These are phyloP conservation scores for Holocentrus rufus DNA, from an alignment of 2,797 vertebrate species.

Conservation along the genomic window DNA sequence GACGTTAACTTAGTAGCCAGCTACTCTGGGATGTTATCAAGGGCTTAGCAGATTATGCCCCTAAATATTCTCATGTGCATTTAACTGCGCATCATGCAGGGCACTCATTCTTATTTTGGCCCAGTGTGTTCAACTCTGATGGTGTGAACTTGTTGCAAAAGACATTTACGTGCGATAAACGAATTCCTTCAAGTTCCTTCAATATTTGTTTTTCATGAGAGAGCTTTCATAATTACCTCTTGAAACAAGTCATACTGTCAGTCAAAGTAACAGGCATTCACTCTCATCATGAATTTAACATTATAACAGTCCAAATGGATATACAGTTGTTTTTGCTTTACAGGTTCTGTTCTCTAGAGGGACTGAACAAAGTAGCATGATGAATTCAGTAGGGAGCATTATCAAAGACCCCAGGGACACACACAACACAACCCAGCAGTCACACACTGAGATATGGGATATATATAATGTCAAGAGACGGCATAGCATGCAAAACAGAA, in stretches of 20 bases:
- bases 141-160: constrained; percentile 20
- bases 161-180: too few species aligned
- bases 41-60: constrained; percentile 70
- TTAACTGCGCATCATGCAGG: constrained; percentile 47
- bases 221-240: constrained; percentile 9
- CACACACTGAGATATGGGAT: too few species aligned
- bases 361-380: too few species aligned
- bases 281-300: too few species aligned
- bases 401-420: too few species aligned
- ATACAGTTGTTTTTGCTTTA: too few species aligned
- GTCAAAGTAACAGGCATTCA: neutral
- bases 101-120: constrained; percentile 49
- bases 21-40: constrained; percentile 66
- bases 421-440: too few species aligned
- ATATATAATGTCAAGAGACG: too few species aligned
- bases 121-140: constrained; percentile 40
- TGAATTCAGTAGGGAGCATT: too few species aligned
- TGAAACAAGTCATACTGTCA: constrained; percentile 20
- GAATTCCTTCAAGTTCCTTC: constrained; percentile 26
- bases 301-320: too few species aligned
- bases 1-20: constrained; percentile 66
- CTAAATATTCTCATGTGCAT: constrained; percentile 65
- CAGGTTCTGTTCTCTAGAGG: too few species aligned
- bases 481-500: too few species aligned
- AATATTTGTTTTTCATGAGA: constrained; percentile 18